These are phyloP conservation scores for Pseudococcus viburni DNA, from an alignment of 2,888 invertebrate species.

Conservation along the genomic window DNA sequence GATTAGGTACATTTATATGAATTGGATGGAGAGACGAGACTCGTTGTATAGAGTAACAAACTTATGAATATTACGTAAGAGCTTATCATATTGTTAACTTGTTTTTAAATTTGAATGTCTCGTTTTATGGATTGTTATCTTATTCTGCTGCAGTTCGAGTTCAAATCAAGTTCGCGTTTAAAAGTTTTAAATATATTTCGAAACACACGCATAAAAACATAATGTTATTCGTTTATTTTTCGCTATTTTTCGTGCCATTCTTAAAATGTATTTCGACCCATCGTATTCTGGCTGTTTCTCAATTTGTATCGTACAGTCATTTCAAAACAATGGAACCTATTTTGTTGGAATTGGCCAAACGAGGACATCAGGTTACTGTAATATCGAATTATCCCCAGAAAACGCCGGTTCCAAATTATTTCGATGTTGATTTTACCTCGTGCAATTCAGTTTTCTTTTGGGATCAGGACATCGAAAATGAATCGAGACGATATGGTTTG, in stretches of 20 bases:
- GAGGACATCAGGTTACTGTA: conserved; percentile 27
- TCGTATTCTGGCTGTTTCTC: neutral
- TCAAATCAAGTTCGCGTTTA: neutral
- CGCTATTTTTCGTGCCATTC: neutral
- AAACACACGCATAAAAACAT: too few relatives aligned
- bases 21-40: too few relatives aligned
- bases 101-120: too few relatives aligned
- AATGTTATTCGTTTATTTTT: neutral
- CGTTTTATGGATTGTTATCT: neutral
- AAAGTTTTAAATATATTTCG: neutral
- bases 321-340: conserved; percentile 21
- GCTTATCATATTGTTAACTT: too few relatives aligned
- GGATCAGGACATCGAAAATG: neutral
- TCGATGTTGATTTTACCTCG: neutral
- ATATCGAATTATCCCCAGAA: conserved; percentile 21
- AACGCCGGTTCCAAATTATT: neutral
- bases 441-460: neutral
- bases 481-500: neutral
- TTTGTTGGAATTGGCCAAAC: conserved; percentile 13
- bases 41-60: too few relatives aligned
- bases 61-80: too few relatives aligned
- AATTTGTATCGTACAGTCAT: conserved; percentile 18
- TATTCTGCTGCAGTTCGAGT: neutral
- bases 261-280: neutral
- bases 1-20: too few relatives aligned